Base-by-base conservation (phyloP, 2,113 vertebrate species). In the Meles meles region DNA sequence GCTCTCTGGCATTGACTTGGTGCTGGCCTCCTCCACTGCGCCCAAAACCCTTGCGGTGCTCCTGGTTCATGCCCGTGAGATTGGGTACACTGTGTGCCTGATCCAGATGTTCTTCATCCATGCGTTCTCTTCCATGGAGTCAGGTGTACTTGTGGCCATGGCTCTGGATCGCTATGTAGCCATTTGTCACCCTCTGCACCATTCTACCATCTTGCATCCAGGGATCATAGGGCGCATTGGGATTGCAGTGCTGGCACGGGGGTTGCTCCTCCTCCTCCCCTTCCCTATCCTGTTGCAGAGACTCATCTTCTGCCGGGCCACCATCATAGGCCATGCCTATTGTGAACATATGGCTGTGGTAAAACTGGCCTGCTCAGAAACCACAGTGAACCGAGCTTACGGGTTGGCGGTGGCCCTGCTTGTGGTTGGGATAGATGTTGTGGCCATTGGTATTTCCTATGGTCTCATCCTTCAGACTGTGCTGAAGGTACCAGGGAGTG, bases 271-370 rank as follows among this genome's bases (percentile, higher is more conserved):
- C 5, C 96, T 98, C 7, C 20, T 95, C 21, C 98, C 96, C 11
- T 98, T 98, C 47, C 97, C 96, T 18, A 80, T 97, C 52, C 61
- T 98, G 17, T 18, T 97, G 80, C 15, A 5, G 57, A 93, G 82
- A 14, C 94, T 98, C 34, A 34, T 69, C n/a, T 98, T 98, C 96
- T 98, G 98, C 42, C 39, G 23, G 21, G 3, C 72, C 39, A 92
- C 90, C 0, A 2, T 97, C 76, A 97, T 98, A 79, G 71, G 47
- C 49, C 97, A 98, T 63, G 88, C 87, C 44, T 98, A 98, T 13
- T 98, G 98, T 76, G 98, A 98, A 42, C 96, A 97, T 18, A 98
- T 98, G 98, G 97, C 97, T 47, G 94, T 98, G 31, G 92, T 98
- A 11, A 98, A 98, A 39, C 97, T 98, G 52, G 95, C 98, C 84